Conservation (phyloP, 2,113 vertebrate species). For the Carlito syrichta region DNA sequence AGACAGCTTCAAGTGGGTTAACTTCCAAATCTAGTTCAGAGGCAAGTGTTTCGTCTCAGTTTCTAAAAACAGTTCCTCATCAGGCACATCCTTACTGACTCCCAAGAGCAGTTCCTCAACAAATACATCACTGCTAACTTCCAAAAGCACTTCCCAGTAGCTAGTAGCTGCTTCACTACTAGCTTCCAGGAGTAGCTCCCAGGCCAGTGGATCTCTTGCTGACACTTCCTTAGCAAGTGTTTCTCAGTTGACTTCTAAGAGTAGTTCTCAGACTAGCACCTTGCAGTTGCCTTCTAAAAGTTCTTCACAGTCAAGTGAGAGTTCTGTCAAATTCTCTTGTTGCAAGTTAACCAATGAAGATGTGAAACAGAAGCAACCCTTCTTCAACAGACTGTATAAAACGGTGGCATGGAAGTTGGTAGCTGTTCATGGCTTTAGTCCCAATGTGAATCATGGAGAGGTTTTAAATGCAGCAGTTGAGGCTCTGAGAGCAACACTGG, state of each 20-base stretch:
- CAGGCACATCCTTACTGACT: conserved; percentile 43
- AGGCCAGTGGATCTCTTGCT: conserved; percentile 71
- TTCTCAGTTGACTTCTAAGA: conserved; percentile 66
- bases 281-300: conserved; percentile 75
- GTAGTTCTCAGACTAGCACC: conserved; percentile 72
- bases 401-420: conserved; percentile 97
- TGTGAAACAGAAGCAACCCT: conserved; percentile 92
- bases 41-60: conserved; percentile 19
- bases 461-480: conserved; percentile 92
- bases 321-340: conserved; percentile 74
- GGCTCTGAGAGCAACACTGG: conserved; percentile 93
- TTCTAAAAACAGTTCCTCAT: conserved; percentile 63
- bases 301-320: conserved; percentile 66
- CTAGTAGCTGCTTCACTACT: conserved; percentile 74
- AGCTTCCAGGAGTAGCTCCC: conserved; percentile 71
- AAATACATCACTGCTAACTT: conserved; percentile 61
- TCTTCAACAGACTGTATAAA: conserved; percentile 98
- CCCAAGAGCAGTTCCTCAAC: conserved; percentile 60
- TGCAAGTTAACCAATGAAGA: conserved; percentile 85
- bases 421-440: conserved; percentile 94
- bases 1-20: conserved; percentile 50
- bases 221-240: conserved; percentile 58
- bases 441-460: conserved; percentile 92
- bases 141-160: conserved; percentile 80
- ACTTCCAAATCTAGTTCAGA: conserved; percentile 64